A percentile compares a stretch with the other conserved stretches of the same genome.
Evolutionary conservation across 2,113 vertebrate genomes (phyloP).

Genomic region (Sapajus apella): DNA sequence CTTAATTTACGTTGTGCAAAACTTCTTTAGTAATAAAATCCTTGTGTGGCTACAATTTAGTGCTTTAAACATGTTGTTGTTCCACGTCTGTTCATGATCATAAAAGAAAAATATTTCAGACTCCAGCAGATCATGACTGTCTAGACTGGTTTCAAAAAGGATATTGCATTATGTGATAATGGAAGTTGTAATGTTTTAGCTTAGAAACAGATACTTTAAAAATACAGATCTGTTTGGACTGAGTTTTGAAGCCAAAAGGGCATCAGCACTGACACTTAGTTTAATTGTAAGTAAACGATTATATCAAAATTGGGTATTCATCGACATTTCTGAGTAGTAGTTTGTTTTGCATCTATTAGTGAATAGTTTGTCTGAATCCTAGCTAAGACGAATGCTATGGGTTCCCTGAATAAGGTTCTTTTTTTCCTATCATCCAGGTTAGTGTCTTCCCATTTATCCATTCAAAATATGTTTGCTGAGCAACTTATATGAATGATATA

Average conservation of each 20-base stretch:
- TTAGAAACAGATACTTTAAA: slow-evolving; percentile 24
- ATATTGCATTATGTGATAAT: slow-evolving; percentile 65
- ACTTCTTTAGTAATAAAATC: slow-evolving; percentile 43
- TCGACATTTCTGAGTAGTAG: background rate
- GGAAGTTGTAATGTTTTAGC: slow-evolving; percentile 53
- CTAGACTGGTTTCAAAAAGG: slow-evolving; percentile 68
- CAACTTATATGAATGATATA: background rate
- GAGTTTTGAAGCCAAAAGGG: background rate
- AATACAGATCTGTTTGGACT: slow-evolving; percentile 19
- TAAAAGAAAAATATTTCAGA: slow-evolving; percentile 56
- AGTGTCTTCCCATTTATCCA: background rate
- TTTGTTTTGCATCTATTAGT: slow-evolving; percentile 24
- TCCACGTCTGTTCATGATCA: slow-evolving; percentile 57
- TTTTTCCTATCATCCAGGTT: background rate
- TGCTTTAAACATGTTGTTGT: background rate
- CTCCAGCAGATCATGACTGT: slow-evolving; percentile 56
- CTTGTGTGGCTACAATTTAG: background rate
- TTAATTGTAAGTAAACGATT: background rate
- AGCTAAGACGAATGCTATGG: background rate
- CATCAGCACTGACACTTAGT: background rate
- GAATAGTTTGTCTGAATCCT: background rate
- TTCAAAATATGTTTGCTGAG: background rate
- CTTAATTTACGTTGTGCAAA: slow-evolving; percentile 36
- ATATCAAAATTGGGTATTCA: background rate
- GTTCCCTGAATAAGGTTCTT: background rate